Base-by-base conservation (phyloP, 2,797 vertebrate species). In the Hozukius guyotensis region DNA sequence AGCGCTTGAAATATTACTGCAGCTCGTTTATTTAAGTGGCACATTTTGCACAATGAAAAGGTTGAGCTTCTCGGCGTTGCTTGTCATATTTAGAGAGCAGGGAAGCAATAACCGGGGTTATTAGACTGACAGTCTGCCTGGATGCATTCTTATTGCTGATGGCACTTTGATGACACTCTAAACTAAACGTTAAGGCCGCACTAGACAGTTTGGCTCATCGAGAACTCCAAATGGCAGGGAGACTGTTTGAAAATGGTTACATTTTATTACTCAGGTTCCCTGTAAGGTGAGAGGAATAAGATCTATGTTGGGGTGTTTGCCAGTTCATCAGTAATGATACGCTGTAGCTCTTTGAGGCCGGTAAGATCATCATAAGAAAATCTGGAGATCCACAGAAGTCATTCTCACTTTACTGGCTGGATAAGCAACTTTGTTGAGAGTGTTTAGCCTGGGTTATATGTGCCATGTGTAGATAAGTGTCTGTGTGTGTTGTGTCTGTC, bases 21-120 rank as follows among this genome's bases (percentile, higher is more conserved):
- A 4, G 71, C 80, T 82, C 70, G 73, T 87, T 91, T 90, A 90
- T 89, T 89, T 82, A 89, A 92, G 87, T 87, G 83, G 79, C 83
- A 56, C 79, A 79, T 88, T 86, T 75, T 84, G 81, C 87, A 85
- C 84, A 79, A 87, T 85, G 81, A 88, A 91, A 84, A 87, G 91
- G 90, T 88, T 83, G 82, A 81, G 79, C 77, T 72, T 76, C 79
- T 82, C 72, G 14, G 62, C 38, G 25, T 75, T 69, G 73, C 81
- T 85, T 82, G 88, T 89, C 85, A 81, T 87, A 88, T 90, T 89
- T 85, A 83, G 83, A 69, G 72, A 84, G 83, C 82, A 78, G 70
- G 55, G 75, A 87, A 81, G 90, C 87, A 87, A 86, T 87, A 81
- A 85, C 55, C 18, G 42, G 22, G 62, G 75, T 92, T 90, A 89